Evolutionary conservation across 2,113 vertebrate species (phyloP), one percentile per base, ranked within the genome.

Genomic region (Engraulis encrasicolus): DNA sequence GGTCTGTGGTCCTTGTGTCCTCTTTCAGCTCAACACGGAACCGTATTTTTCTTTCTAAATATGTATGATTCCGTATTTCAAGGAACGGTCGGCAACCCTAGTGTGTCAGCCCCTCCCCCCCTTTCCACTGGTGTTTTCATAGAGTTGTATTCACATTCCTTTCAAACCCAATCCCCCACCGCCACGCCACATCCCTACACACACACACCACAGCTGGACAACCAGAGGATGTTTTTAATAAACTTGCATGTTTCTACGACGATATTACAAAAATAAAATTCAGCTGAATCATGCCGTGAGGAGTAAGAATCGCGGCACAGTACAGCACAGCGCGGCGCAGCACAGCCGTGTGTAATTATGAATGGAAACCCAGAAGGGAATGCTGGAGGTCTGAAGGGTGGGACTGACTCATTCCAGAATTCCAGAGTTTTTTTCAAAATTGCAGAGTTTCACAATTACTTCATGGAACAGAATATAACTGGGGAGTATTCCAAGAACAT

Each of bases 231-330:
- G 49, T 93, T 93, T 93, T 89, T 66, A 66, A 66, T 23, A n/a
- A 89, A 89, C 88, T 86, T 49, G 92, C 90, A 94, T 93, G 93
- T 94, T 92, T 92, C 91, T 89, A 88, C n/a, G 83, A 86, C 82
- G 86, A 83, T 74, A 58, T 37, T 14, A 49, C 40, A 66, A 50
- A 20, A 78, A 38, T n/a, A n/a, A n/a, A n/a, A n/a, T n/a, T n/a
- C n/a, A 23, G 78, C 38, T 66, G 84, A 78, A 89, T 86, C 61
- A 82, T 14, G n/a, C 58, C 14, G n/a, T 66, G 58, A 66, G 58
- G 36, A 49, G 58, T n/a, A n/a, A n/a, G n/a, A 78, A 81, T 61
- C 18, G 85, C 54, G 31, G 48, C 82, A 78, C 45, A 34, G 83
- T 80, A n/a, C n/a, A n/a, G n/a, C n/a, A n/a, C n/a, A n/a, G n/a